Evolutionary conservation across 2,888 invertebrate species (phyloP), one percentile per base, ranked within the genome.

Genomic region (Strigamia transsilvanica): DNA sequence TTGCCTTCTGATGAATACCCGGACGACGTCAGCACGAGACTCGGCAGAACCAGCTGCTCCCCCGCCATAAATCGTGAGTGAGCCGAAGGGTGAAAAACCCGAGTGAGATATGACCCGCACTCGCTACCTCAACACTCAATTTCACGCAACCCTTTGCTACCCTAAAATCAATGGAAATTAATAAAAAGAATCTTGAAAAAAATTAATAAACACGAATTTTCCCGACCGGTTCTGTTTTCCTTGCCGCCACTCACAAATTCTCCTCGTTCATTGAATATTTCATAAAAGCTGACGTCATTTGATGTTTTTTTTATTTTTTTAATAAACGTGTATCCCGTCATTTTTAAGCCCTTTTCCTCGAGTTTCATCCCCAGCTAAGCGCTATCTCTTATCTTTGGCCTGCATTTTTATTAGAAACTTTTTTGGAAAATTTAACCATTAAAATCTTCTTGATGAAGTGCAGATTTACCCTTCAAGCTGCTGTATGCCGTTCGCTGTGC

Each of bases 51-150:
- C 56, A 56, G 56, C 56, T 56, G 56, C 56, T 56, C 56, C 56
- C n/a, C 56, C 56, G 56, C 56, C 56, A 56, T 56, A 56, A 56
- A 56, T 56, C 56, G 15, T 21, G 18, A n/a, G 56, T 56, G 56
- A 56, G 56, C 56, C 56, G 56, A 56, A 56, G 56, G 56, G 56
- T 56, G 56, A 56, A 56, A 56, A 56, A 56, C 56, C 56, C 56
- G 56, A 56, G 21, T n/a, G 18, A 56, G 56, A 56, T 56, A 56
- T 9, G 56, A 56, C 56, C 56, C 56, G 21, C 56, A 46, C n/a
- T 56, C 56, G 56, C 56, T 56, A 56, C 56, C 56, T 56, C 56
- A 56, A 56, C 56, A 56, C 56, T 56, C 56, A 56, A 56, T 56
- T 56, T 21, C 56, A 56, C 46, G 9, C 18, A 56, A 56, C 18